These are phyloP conservation scores for Triplophysa yarkandensis DNA, from an alignment of 2,797 vertebrate genomes.

Conservation along the genomic window DNA sequence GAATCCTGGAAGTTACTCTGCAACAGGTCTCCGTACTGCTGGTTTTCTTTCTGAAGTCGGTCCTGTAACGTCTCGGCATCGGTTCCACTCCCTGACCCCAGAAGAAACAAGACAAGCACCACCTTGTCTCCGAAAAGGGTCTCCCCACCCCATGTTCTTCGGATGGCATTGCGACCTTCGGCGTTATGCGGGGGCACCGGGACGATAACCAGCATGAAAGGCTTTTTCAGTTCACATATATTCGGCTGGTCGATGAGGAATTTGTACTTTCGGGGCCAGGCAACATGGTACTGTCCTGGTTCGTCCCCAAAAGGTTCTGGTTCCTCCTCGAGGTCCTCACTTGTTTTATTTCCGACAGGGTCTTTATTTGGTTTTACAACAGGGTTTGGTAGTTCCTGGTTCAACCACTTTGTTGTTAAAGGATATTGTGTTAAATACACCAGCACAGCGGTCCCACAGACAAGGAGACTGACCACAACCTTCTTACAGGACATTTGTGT, in stretches of 20 bases:
- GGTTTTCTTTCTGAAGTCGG: conserved; percentile 63
- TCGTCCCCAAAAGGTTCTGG: conserved; percentile 10
- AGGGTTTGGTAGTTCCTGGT: background rate
- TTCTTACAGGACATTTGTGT: conserved; percentile 6
- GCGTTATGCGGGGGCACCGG: conserved; percentile 31
- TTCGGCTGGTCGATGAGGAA: conserved; percentile 71
- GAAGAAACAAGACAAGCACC: conserved; percentile 75
- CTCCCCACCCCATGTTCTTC: conserved; percentile 78
- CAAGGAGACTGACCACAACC: background rate
- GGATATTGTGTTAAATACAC: background rate
- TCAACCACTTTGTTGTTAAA: background rate
- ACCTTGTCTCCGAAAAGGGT: conserved; percentile 60
- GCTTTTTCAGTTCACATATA: conserved; percentile 62
- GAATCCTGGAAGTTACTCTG: conserved; percentile 76
- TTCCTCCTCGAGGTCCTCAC: background rate
- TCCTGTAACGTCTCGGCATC: conserved; percentile 46
- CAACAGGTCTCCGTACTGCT: conserved; percentile 68
- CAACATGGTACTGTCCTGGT: conserved; percentile 58
- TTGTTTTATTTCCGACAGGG: conserved; percentile 9
- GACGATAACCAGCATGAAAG: conserved; percentile 77
- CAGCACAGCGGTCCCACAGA: background rate
- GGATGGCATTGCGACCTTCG: conserved; percentile 61
- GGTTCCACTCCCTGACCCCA: conserved; percentile 58
- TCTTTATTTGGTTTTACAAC: background rate
- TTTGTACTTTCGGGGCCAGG: conserved; percentile 65